A percentile compares a stretch with the other conserved stretches of the same genome.
phyloP scores from a whole-genome alignment of 2,888 invertebrate species.

The Elegia similella region DNA sequence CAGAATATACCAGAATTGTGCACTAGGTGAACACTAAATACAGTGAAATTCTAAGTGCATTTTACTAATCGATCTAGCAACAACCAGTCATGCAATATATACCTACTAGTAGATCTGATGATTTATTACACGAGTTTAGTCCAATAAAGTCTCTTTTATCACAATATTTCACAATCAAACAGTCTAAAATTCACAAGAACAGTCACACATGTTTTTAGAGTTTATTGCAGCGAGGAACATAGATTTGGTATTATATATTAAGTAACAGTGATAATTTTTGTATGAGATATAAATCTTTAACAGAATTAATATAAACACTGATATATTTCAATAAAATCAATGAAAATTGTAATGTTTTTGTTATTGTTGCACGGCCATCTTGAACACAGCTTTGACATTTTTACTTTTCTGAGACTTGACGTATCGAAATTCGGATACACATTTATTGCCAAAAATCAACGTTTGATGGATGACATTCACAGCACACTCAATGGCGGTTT shows the following conservation, averaged over 20 bases:
- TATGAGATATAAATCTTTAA: background rate
- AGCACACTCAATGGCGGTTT: background rate
- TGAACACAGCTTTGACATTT: conserved; percentile 1
- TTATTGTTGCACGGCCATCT: conserved; percentile 21
- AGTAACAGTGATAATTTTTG: background rate
- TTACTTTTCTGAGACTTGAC: background rate
- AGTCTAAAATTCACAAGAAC: background rate
- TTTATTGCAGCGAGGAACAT: background rate
- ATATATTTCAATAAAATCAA: background rate
- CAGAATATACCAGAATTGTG: no score
- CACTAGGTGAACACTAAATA: no score
- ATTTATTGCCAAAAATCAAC: no score
- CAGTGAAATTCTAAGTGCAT: background rate
- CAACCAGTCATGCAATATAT: background rate
- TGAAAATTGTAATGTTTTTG: conserved; percentile 28
- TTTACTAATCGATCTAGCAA: background rate
- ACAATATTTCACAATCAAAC: background rate
- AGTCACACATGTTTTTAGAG: background rate
- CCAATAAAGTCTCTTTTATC: background rate
- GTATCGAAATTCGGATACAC: background rate
- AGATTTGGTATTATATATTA: background rate
- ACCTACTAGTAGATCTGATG: background rate
- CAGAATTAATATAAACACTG: background rate
- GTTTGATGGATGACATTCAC: no score
- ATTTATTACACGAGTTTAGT: background rate